phyloP scores from a whole-genome alignment of 2,888 invertebrate species.

The Rhopalosiphum nymphaeae region DNA sequence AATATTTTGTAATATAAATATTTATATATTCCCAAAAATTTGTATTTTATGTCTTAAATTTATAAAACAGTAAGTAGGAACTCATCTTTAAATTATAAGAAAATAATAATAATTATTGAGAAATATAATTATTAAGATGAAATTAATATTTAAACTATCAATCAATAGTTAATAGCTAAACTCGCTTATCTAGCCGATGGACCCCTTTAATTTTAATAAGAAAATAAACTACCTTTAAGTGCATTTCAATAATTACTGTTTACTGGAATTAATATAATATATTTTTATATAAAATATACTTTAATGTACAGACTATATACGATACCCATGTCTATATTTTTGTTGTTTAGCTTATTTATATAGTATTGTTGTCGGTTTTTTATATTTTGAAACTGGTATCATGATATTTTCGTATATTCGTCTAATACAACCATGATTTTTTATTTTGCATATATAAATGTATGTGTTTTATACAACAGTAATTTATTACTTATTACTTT shows the following conservation, averaged over 20 bases:
- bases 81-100: not conserved
- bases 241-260: not conserved
- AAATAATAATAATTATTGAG: not conserved
- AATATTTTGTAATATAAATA: not conserved
- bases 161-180: not conserved
- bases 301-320: not conserved
- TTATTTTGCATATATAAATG: not conserved
- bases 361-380: not conserved
- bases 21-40: not conserved
- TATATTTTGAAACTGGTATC: conserved; percentile 22
- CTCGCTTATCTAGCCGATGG: not conserved
- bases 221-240: not conserved
- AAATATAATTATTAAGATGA: not conserved
- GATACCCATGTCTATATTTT: not conserved
- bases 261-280: not conserved
- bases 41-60: not conserved
- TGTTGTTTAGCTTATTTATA: not conserved
- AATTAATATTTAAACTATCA: not conserved
- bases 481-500: conserved; percentile 42
- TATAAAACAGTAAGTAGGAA: not conserved
- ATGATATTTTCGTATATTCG: not conserved
- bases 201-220: not conserved
- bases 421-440: not conserved
- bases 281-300: not conserved
- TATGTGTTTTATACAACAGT: not conserved